Percentiles rank a stretch among this genome's conserved stretches.
These are phyloP conservation scores for Romanogobio albipinnatus DNA, from an alignment of 2,113 vertebrate genomes.

Conservation along the genomic window DNA sequence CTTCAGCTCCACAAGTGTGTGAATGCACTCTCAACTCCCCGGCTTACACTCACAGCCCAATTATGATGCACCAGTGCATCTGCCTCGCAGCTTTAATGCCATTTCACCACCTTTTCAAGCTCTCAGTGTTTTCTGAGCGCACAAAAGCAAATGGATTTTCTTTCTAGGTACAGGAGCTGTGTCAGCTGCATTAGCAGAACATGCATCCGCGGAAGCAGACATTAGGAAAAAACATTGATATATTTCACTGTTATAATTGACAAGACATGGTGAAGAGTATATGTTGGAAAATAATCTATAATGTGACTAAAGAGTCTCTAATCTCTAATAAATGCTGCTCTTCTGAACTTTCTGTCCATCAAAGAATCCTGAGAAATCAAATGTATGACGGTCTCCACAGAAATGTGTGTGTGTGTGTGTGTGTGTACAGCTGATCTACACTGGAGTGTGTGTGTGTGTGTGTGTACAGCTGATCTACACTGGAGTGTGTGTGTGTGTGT, in stretches of 20 bases:
- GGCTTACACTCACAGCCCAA: slow-evolving; percentile 22
- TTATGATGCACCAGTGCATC: not conserved
- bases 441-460: too few relatives aligned
- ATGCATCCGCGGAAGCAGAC: not conserved
- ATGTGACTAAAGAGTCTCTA: too few relatives aligned
- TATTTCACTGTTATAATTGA: not conserved
- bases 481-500: too few relatives aligned
- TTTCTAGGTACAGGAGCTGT: not conserved
- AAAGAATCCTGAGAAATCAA: too few relatives aligned
- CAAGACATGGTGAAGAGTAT: not conserved
- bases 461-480: too few relatives aligned
- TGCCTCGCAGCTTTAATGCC: slow-evolving; percentile 1
- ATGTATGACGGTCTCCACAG: too few relatives aligned
- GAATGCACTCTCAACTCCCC: slow-evolving; percentile 13
- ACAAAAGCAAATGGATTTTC: not conserved
- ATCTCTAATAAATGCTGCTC: too few relatives aligned
- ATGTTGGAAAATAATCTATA: not conserved
- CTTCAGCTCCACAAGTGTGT: slow-evolving; percentile 4
- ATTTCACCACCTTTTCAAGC: not conserved
- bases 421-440: too few relatives aligned
- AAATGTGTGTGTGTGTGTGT: too few relatives aligned
- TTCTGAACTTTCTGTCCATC: too few relatives aligned
- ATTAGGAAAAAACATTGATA: not conserved
- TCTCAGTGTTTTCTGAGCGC: not conserved
- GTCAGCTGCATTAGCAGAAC: not conserved